A percentile compares a stretch with the other conserved stretches of the same genome.
phyloP scores from a whole-genome alignment of 2,113 vertebrate species.

The Martes martes region DNA sequence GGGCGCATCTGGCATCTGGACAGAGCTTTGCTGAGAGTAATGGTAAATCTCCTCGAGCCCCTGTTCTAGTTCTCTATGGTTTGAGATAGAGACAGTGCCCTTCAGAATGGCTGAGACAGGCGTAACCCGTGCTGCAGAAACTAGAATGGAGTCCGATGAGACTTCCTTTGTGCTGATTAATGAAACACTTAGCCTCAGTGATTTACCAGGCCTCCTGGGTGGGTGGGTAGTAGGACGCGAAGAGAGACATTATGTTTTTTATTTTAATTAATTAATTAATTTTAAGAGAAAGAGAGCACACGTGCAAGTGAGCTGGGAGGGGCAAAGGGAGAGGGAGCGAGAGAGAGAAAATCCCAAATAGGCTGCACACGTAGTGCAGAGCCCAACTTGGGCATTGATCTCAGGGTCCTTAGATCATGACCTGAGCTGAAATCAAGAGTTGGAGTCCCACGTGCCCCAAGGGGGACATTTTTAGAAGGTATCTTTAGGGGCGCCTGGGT shows the following conservation, averaged over 20 bases:
- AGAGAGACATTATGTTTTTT: neutral
- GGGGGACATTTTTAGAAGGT: neutral
- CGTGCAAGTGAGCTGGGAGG: neutral
- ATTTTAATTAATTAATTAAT: neutral
- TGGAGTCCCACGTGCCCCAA: neutral
- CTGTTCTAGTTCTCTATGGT: neutral
- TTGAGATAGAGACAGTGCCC: neutral
- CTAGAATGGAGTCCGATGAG: neutral
- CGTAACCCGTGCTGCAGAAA: neutral
- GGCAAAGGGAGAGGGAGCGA: neutral
- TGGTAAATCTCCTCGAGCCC: neutral
- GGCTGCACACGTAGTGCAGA: neutral
- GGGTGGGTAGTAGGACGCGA: neutral
- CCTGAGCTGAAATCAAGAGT: neutral
- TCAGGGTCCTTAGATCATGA: neutral
- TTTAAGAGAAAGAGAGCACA: neutral
- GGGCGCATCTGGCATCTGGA: neutral
- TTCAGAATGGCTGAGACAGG: neutral
- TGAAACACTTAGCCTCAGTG: neutral
- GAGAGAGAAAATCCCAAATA: neutral
- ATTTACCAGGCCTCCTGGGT: neutral
- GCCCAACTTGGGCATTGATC: neutral
- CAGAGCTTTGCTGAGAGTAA: neutral
- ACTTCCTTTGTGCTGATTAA: neutral
- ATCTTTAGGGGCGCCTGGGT: neutral